Percentiles rank a stretch among this genome's conserved stretches.
These are phyloP conservation scores for Rostratula benghalensis DNA, from an alignment of 2,113 vertebrate genomes.

Conservation along the genomic window DNA sequence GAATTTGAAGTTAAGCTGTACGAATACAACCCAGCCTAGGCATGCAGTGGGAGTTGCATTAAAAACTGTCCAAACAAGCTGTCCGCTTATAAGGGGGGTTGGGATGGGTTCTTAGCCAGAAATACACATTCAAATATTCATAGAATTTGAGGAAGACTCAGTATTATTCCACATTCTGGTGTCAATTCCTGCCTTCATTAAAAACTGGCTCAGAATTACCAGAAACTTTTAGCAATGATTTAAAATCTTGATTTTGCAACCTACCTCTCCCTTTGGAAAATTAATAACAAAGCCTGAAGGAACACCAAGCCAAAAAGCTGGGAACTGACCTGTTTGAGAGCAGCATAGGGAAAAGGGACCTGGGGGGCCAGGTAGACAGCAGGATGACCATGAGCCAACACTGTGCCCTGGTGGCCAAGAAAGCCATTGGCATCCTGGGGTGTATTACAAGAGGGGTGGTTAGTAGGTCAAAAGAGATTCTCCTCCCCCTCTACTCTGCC, in stretches of 20 bases:
- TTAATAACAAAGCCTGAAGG: background rate
- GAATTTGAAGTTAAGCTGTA: background rate
- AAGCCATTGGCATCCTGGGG: no score
- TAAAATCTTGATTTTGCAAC: background rate
- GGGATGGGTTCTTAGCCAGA: background rate
- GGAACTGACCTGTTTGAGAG: no score
- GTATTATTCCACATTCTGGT: background rate
- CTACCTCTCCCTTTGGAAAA: background rate
- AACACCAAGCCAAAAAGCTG: background rate
- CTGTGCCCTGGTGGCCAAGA: no score
- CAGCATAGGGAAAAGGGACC: no score
- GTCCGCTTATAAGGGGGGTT: background rate
- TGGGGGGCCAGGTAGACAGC: no score
- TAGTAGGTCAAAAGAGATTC: no score
- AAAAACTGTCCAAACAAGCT: background rate
- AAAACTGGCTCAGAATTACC: background rate
- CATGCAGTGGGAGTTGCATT: background rate
- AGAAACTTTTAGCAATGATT: background rate
- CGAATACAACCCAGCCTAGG: background rate
- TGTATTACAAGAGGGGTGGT: no score
- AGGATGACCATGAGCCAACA: no score
- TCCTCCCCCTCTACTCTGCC: no score
- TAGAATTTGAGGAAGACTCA: background rate
- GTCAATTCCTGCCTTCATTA: background rate
- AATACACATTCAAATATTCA: background rate